Evolutionary conservation across 2,888 invertebrate genomes (phyloP), one percentile per base, ranked within the genome.

Genomic region (Melinaea menophilus): DNA sequence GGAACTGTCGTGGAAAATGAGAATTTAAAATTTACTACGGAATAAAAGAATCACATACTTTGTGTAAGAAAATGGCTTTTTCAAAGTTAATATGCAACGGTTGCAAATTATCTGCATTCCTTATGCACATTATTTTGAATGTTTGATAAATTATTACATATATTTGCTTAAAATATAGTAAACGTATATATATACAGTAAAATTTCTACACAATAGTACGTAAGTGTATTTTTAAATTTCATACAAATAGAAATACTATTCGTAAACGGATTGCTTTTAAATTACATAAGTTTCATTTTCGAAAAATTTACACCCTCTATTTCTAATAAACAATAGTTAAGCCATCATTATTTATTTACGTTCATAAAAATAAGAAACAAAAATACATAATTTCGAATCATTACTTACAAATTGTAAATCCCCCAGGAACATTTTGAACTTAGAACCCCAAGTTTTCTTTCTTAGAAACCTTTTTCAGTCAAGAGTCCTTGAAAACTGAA

Each of bases 401-500:
- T 22, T 37, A 58, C 47, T 62, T 54, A 9, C 35, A 65, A 64
- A 63, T 57, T 59, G 56, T 56, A 60, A 64, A 59, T 60, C 58
- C 61, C 48, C 56, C 63, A 31, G 37, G 58, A 62, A 60, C 60
- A 58, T 70, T 66, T 62, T 56, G 60, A 69, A 69, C 65, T 70
- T 65, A 55, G 63, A 66, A 64, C 62, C 62, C 66, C 56, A 70
- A 67, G 62, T 67, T 66, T 58, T 61, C 64, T 69, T 64, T 62
- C 58, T 63, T 59, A 59, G 63, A 61, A 69, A 67, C 66, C 69
- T 70, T 72, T 73, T 72, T 68, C 65, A 66, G 66, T 64, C 64
- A 62, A 73, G 70, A 76, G 76, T 74, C 73, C 79, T 79, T 76
- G 71, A 77, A 79, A 85, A 85, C 75, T 78, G 78, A 80, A 75